These are phyloP conservation scores for human (Homo sapiens) DNA, from an alignment of 2,113 vertebrate species.

Conservation along the genomic window GRCh38 chr17:60452001-60452500, in stretches of 20 bases:
- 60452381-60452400: not conserved
- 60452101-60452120: not conserved
- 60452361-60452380: not conserved
- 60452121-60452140: not conserved
- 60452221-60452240: not conserved
- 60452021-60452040: conserved; percentile 99
- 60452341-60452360: not conserved
- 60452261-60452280: not conserved
- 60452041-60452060: conserved; percentile 89
- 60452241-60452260: not conserved
- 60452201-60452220: not conserved
- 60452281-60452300: not conserved
- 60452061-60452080: not conserved
- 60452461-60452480: not conserved
- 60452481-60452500: not conserved
- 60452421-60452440: conserved; percentile 25
- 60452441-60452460: not conserved
- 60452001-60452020: conserved; percentile 99
- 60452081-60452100: conserved; percentile 24
- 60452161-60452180: not conserved
- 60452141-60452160: not conserved
- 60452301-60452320: not conserved
- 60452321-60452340: not conserved
- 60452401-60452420: not conserved
- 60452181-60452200: not conserved